Evolutionary conservation across 2,888 invertebrate species (phyloP).

Genomic region (Drosophila longiperda): DNA sequence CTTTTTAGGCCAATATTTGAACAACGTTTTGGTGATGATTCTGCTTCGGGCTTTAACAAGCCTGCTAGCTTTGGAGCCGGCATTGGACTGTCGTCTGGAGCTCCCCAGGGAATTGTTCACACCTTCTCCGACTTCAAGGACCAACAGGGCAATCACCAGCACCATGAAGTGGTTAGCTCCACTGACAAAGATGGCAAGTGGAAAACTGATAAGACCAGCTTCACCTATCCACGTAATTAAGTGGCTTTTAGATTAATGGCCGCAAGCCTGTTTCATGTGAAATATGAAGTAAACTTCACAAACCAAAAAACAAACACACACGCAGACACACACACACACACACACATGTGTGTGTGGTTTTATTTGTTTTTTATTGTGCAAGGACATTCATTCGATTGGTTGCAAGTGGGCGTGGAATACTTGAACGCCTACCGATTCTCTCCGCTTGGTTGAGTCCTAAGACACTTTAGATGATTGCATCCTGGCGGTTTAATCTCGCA

Average conservation of each 20-base stretch:
- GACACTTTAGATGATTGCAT: slow-evolving; percentile 74
- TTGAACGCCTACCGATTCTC: background rate
- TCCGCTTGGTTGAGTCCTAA: background rate
- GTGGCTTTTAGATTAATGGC: slow-evolving; percentile 11
- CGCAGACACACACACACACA: slow-evolving; percentile 6
- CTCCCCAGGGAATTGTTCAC: slow-evolving; percentile 3
- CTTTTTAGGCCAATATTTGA: slow-evolving; percentile 5
- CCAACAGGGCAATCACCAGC: slow-evolving; percentile 7
- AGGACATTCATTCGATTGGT: slow-evolving; percentile 24
- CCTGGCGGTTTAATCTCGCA: slow-evolving; percentile 60
- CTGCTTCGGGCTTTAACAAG: slow-evolving; percentile 11
- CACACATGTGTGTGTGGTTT: background rate
- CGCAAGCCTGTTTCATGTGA: slow-evolving; percentile 34
- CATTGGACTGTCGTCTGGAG: background rate
- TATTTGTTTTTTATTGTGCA: slow-evolving; percentile 19
- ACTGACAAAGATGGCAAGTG: slow-evolving; percentile 13
- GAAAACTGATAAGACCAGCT: slow-evolving; percentile 1
- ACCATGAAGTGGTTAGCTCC: background rate
- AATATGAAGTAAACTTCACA: slow-evolving; percentile 36
- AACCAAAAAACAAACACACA: slow-evolving; percentile 20
- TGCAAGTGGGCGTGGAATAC: slow-evolving; percentile 30
- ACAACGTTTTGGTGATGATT: slow-evolving; percentile 60
- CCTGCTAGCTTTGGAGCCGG: background rate
- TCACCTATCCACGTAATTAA: slow-evolving; percentile 20
- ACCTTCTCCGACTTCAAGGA: slow-evolving; percentile 17